Evolutionary conservation across 2,113 vertebrate species (phyloP), one percentile per base, ranked within the genome.

Genomic region (Tenrec ecaudatus): DNA sequence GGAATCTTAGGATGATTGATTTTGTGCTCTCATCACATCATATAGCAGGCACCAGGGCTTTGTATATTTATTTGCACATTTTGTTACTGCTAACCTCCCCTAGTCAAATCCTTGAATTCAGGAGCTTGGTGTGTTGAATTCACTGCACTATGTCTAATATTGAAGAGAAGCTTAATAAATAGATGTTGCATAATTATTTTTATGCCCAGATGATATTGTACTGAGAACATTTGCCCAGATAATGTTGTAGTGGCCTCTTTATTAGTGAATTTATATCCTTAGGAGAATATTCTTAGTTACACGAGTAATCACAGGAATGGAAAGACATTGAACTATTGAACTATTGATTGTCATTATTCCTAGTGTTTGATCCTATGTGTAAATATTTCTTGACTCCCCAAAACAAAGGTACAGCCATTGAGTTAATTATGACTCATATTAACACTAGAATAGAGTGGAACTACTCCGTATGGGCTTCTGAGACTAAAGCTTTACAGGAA

Each of bases 101-200:
- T 38, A 38, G 6, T 27, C 36, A 47, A 22, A 1, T 89, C n/a
- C 9, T 2, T 38, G 2, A 64, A 29, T 88, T 57, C 79, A 89
- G 75, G 5, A 58, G 57, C 31, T 57, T 90, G 25, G 66, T 82
- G 15, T 69, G 11, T 33, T 38, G 16, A 22, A 40, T 89, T 80
- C 20, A 23, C 12, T 15, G 14, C 8, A 73, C 12, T 64, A 17
- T 86, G 43, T 43, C 53, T 15, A 17, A 43, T 23, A 2, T 73
- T 22, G 76, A 66, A 14, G 66, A 91, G 64, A 88, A 73, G 19
- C 17, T 64, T 85, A 77, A 60, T 38, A 82, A 77, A n/a, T 93
- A 66, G 81, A 80, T 91, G 40, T 47, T 88, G n/a, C 36, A 66
- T 81, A 78, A 66, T 93, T 89, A 36, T 53, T 96, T 89, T 53